Evolutionary conservation across 2,888 invertebrate genomes (phyloP), one percentile per base, ranked within the genome.

Genomic region (Gymnosoma rotundatum): DNA sequence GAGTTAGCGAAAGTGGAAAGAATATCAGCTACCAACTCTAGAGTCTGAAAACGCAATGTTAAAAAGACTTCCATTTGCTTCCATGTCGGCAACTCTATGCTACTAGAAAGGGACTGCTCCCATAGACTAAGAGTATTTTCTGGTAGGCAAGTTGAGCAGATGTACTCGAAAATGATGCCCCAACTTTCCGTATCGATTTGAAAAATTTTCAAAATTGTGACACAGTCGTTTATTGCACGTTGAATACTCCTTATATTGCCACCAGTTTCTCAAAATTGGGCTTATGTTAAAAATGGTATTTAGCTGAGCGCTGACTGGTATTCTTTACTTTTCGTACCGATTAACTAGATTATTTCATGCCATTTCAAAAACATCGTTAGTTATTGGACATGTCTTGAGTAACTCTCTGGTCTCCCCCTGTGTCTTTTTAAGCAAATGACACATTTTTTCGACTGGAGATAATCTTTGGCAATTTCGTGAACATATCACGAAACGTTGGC

Each of bases 251-350:
- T n/a, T 2, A 73, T 61, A 8, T 50, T 61, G 8, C 9, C 4
- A 32, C 74, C 63, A 0, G 54, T 63, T 25, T 74, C 63, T 63
- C 12, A 14, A 20, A 16, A 73, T 21, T 2, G 61, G 52, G 32
- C 56, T 16, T 14, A 75, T 9, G 7, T 58, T 66, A 21, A 73
- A 73, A 16, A 63, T 52, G n/a, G 50, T 25, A 14, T 63, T 73
- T 12, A 73, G 18, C 14, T 63, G 73, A 1, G 48, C 73, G 21
- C 63, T 73, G 14, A 73, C 14, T 1, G 42, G 25, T 8, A 73
- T 63, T n/a, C 73, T 16, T 45, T 61, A 52, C 16, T 61, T 73
- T 10, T 73, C 73, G 14, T 73, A 73, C 1, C 73, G 45, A 2
- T 73, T 36, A 1, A 56, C 56, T 1, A 61, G 38, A 45, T 73